A percentile compares a stretch with the other conserved stretches of the same genome.
These are phyloP conservation scores for Sericinus montela DNA, from an alignment of 2,888 invertebrate species.

Conservation along the genomic window DNA sequence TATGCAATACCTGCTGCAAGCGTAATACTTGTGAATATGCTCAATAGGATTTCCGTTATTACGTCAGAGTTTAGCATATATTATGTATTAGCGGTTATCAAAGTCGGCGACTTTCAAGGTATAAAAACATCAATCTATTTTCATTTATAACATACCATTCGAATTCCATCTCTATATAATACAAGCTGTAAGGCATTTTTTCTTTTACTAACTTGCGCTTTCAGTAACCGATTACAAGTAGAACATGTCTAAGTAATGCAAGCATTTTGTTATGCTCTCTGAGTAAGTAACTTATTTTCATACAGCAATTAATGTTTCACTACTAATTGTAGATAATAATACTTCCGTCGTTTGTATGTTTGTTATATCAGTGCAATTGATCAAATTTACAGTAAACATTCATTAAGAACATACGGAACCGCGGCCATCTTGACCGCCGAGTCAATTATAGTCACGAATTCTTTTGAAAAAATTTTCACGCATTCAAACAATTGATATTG, in stretches of 20 bases:
- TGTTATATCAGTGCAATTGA: constrained; percentile 3
- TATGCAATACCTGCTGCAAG: no score
- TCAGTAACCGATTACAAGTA: no score
- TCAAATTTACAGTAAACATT: constrained; percentile 8
- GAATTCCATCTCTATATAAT: constrained; percentile 1
- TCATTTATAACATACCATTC: no score
- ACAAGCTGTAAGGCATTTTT: not conserved
- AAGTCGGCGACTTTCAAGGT: not conserved
- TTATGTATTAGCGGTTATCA: not conserved
- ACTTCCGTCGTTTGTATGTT: constrained; percentile 11
- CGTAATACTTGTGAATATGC: no score
- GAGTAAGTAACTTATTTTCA: constrained; percentile 4
- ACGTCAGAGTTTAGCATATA: not conserved
- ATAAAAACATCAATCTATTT: not conserved
- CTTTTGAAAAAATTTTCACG: constrained; percentile 6
- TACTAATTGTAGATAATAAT: constrained; percentile 1
- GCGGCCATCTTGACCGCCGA: constrained; percentile 2
- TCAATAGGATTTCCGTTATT: not conserved
- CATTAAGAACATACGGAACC: constrained; percentile 8
- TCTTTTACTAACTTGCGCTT: not conserved
- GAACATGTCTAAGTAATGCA: not conserved
- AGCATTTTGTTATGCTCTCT: constrained; percentile 3
- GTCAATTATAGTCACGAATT: constrained; percentile 12
- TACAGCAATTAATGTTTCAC: not conserved
- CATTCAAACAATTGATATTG: not conserved